phyloP scores from a whole-genome alignment of 2,888 invertebrate species.

The Caenorhabditis zanzibari region DNA sequence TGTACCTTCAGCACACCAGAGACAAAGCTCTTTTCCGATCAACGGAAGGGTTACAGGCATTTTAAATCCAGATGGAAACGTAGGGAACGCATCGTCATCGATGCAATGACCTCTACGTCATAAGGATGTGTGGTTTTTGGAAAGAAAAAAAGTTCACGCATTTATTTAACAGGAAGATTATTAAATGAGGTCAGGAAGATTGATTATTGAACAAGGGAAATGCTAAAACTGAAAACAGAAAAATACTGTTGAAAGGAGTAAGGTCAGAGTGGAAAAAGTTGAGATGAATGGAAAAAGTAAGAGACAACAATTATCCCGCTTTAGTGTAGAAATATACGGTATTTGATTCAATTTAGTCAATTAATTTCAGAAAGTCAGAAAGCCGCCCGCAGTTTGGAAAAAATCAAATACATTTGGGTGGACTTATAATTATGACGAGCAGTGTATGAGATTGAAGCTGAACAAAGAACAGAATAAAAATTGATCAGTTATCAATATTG shows the following conservation, averaged over 20 bases:
- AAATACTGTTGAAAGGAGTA: slow-evolving; percentile 4
- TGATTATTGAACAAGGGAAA: slow-evolving; percentile 38
- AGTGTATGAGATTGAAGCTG: no score
- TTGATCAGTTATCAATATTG: slow-evolving; percentile 28
- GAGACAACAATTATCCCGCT: slow-evolving; percentile 27
- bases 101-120: not conserved
- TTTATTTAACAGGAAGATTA: slow-evolving; percentile 30
- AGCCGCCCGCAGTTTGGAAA: no score
- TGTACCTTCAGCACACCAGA: slow-evolving; percentile 65
- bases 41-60: slow-evolving; percentile 24
- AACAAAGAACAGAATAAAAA: no score
- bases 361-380: no score
- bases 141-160: slow-evolving; percentile 18
- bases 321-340: not conserved
- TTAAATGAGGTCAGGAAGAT: slow-evolving; percentile 12
- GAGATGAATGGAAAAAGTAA: not conserved
- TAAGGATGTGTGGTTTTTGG: not conserved
- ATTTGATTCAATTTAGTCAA: not conserved
- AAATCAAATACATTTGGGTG: no score
- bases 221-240: slow-evolving; percentile 7
- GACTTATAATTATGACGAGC: no score
- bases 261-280: not conserved
- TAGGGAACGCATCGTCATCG: no score
- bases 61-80: not conserved
- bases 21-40: slow-evolving; percentile 47